Evolutionary conservation across 2,888 invertebrate genomes (phyloP), one percentile per base, ranked within the genome.

Genomic region (Pristionchus entomophagus): DNA sequence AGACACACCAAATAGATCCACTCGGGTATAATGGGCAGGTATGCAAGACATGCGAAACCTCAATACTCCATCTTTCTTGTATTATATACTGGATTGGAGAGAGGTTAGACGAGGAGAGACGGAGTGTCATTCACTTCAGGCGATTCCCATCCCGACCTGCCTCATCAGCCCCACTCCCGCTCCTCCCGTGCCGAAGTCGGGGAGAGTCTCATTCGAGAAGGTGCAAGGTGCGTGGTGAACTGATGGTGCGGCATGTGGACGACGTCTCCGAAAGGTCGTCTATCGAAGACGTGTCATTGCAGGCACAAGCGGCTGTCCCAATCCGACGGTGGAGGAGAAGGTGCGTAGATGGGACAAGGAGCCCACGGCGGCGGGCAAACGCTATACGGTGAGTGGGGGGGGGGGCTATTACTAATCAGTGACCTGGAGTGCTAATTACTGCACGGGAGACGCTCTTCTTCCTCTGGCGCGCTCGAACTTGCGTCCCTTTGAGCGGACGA

Each of bases 401-500:
- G 32, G 29, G 32, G 65, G 32, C 65, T 12, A 65, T 1, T 65
- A 65, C 65, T 35, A 35, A 32, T n/a, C n/a, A n/a, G n/a, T n/a
- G n/a, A n/a, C n/a, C n/a, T n/a, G n/a, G n/a, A 35, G 17, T 69
- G 1, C 65, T 22, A 6, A 8, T 5, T 69, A 2, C n/a, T 2
- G n/a, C 38, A 41, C 97, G 94, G 97, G 96, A 95, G 97, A 97
- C 94, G 96, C 96, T 95, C 99, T 97, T 95, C 98, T 97, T 94
- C 99, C 99, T 95, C 98, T 96, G 92, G 99, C 97, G 92, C 97
- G 96, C 95, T 99, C 99, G 94, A 97, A 97, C 94, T 97, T 97
- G 92, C 99, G 96, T 94, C 99, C 99, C 96, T 99, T 99, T 88
- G 98, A 96, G 92, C 97, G 96, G 85, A 98, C 97, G 94, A 97